Evolutionary conservation across 2,888 invertebrate genomes (phyloP), one percentile per base, ranked within the genome.

Genomic region (Himalopsyche kuldschensis): DNA sequence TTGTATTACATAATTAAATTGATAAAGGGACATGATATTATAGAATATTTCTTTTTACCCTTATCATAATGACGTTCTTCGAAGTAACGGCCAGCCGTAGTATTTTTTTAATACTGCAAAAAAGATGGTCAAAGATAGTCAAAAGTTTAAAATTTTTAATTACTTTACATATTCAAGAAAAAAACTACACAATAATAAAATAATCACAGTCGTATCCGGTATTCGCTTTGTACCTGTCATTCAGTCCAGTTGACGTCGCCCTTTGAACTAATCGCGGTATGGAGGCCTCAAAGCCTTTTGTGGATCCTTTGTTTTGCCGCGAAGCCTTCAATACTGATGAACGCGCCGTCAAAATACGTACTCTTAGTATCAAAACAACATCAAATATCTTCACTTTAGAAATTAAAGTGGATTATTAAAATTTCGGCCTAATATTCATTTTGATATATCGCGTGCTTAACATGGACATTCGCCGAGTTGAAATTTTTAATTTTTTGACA

Each of bases 241-340:
- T 55, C 20, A 20, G 69, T 79, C 41, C 80, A 77, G 46, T 75
- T 55, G 81, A 81, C 76, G 17, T 75, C 69, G 46, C 46, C 83
- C 83, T 83, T 83, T 83, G 80, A 83, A 27, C 83, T 78, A 83
- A 83, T 83, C 83, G 78, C 77, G 35, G 78, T 48, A 31, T 46
- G 55, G 48, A 63, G 47, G 46, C 32, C 75, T 81, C 83, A 83
- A 80, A 81, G 35, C 75, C 75, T 69, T 69, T 69, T 75, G 80
- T 35, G 27, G 17, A 17, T 35, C 80, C 81, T 81, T 83, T 83
- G 81, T 81, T 83, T 83, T 55, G n/a, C 78, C 47, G 10, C 63
- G 11, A 31, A 79, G 47, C 63, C 32, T 80, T 69, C 69, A 69
- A 69, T 69, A 27, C 11, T 77, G 83, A 80, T 30, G 41, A 77